Conservation (phyloP, 92 coral and sea anemone genomes). For the Porites divaricata region DNA sequence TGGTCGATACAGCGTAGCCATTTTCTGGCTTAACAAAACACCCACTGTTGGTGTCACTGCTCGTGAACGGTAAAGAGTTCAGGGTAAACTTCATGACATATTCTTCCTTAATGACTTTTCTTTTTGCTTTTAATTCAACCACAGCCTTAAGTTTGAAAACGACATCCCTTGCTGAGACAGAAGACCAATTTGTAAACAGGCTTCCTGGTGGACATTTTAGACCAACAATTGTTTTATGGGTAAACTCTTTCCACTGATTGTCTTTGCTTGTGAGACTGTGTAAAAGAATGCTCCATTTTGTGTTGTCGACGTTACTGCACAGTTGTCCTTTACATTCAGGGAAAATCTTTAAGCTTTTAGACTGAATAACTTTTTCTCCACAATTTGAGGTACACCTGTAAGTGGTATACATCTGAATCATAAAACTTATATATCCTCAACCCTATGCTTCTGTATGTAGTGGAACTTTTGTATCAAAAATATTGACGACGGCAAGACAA, state of each 20-base stretch:
- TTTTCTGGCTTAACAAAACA: slow-evolving; percentile 50
- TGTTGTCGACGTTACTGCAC: neutral
- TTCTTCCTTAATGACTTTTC: slow-evolving; percentile 17
- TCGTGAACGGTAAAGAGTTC: slow-evolving; percentile 20
- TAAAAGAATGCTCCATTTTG: slow-evolving; percentile 8
- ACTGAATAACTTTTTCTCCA: slow-evolving; percentile 25
- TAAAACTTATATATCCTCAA: neutral
- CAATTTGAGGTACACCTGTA: slow-evolving; percentile 8
- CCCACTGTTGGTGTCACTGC: neutral
- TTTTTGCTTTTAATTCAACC: neutral
- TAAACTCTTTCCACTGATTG: neutral
- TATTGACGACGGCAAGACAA: too few relatives aligned
- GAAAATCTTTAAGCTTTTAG: slow-evolving; percentile 12
- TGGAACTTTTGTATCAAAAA: too few relatives aligned
- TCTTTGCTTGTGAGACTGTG: neutral
- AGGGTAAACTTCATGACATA: neutral
- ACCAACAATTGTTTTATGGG: neutral
- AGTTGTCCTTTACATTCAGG: slow-evolving; percentile 27
- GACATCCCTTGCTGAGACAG: slow-evolving; percentile 9
- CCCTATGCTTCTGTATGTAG: too few relatives aligned
- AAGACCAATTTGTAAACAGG: neutral
- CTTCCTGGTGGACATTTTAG: neutral
- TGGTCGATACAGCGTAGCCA: slow-evolving; percentile 71
- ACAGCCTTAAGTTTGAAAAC: slow-evolving; percentile 27
- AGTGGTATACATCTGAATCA: neutral